Evolutionary conservation across 2,113 vertebrate species (phyloP), one percentile per base, ranked within the genome.

Genomic region (Clinocottus analis): DNA sequence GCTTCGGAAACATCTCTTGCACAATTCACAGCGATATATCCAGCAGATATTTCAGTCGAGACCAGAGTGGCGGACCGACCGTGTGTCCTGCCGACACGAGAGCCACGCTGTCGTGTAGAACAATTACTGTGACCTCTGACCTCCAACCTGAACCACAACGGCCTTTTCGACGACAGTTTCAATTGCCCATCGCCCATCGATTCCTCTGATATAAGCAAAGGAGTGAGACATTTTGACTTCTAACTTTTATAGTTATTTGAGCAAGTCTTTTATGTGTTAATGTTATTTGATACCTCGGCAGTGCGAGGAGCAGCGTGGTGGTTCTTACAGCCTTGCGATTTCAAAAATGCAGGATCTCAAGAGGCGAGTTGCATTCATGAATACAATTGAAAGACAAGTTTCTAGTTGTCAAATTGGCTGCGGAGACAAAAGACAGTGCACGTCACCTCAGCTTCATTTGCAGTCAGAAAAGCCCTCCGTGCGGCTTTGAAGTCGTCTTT

Each of bases 401-500:
- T 31, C 3, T 61, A 8, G 14, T 17, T 61, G 19, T 53, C 45
- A 35, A 41, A 65, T 7, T 25, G 37, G 21, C 4, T 68, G 11
- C 69, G 29, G 35, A 33, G 63, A 43, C 62, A 41, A 81, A 80
- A 49, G 56, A 19, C 17, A 45, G 11, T 23, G 3, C 2, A 33
- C 3, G 43, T 67, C 53, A 61, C 5, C 39, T 12, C 0, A 13
- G 27, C 6, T 25, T 80, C 39, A 75, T 75, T 60, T 25, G 61
- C 3, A 75, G 23, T 59, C 60, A 60, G 29, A 77, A 7, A 55
- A 72, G 27, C 6, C 33, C 37, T 19, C n/a, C 5, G 3, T 43
- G 71, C 58, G 35, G 31, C 75, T 76, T 31, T 61, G 11, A 76
- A 53, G 45, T 59, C 47, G 41, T 56, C 43, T 29, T 69, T 60